Base-by-base conservation (phyloP, 1,140 invertebrate genomes). In the Atta colombica region DNA sequence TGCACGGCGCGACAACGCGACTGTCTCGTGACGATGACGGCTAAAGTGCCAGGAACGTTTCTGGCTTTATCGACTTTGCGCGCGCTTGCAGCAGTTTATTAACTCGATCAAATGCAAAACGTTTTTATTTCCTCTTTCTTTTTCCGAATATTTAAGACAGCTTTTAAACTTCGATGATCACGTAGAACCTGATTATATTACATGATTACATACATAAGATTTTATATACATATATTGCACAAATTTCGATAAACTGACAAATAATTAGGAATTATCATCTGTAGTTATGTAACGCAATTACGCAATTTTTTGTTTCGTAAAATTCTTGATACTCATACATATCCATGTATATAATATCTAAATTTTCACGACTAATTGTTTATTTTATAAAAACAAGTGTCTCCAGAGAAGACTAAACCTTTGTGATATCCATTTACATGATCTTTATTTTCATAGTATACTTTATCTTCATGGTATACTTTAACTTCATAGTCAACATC, bases 11-110 rank as follows among this genome's bases (percentile, higher is more conserved):
- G 88, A 90, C 88, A 80, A 90, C 85, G 82, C 84, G 80, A 90
- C 85, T 90, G 89, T 90, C 88, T 89, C 74, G 85, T 85, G 85
- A 89, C 89, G 89, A 88, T 88, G 85, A 86, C 85, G 89, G 77
- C 88, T 89, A 89, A 87, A 69, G 88, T 86, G 77, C 85, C 85
- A 65, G 66, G 39, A 75, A 87, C 85, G 68, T 84, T 90, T 74
- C 85, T 75, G 51, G 75, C 45, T 68, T 78, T 77, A 69, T 71
- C 87, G 77, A 86, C 69, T 86, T 86, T 49, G 49, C 49, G 71
- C 49, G 71, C 77, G 65, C 45, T 58, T 77, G 81, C 87, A 68
- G 81, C 87, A 68, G 69, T 75, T 61, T 75, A 84, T 75, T 84
- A 75, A 71, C 31, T 74, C 69, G 45, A 74, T 85, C 72, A 68